phyloP scores from a whole-genome alignment of 2,113 vertebrate genomes.

The Calyptommatus sinebrachiatus region DNA sequence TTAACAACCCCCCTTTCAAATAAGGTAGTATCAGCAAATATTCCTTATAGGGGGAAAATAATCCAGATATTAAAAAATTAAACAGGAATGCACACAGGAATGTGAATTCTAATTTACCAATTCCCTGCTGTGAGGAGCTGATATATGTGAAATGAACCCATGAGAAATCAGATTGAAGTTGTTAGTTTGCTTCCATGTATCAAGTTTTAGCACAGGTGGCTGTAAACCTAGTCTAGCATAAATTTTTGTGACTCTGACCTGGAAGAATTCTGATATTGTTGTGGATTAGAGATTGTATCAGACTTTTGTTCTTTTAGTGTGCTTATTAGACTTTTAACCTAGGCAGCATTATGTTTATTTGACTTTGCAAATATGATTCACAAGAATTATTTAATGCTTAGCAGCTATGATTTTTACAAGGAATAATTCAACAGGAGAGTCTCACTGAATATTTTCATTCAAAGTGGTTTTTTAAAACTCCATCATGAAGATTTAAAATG shows the following conservation, averaged over 20 bases:
- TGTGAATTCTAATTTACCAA: slow-evolving; percentile 48
- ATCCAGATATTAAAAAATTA: slow-evolving; percentile 34
- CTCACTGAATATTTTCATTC: not conserved
- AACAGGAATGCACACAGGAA: slow-evolving; percentile 23
- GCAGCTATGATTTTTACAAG: not conserved
- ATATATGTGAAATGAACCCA: slow-evolving; percentile 64
- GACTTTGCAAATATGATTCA: not conserved
- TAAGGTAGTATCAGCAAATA: slow-evolving; percentile 54
- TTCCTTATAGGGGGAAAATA: slow-evolving; percentile 43
- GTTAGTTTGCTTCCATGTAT: slow-evolving; percentile 62
- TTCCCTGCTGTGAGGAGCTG: slow-evolving; percentile 47
- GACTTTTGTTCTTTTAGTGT: slow-evolving; percentile 26
- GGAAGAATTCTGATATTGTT: slow-evolving; percentile 37
- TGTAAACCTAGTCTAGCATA: slow-evolving; percentile 65
- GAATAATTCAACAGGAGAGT: not conserved
- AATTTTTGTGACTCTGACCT: slow-evolving; percentile 59
- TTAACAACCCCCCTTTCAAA: slow-evolving; percentile 52
- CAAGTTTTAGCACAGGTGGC: slow-evolving; percentile 72
- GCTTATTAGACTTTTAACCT: slow-evolving; percentile 3
- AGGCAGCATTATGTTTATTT: not conserved
- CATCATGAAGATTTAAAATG: not conserved
- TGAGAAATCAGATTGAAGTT: slow-evolving; percentile 58
- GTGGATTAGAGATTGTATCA: slow-evolving; percentile 23
- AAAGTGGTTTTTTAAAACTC: not conserved
- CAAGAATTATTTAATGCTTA: slow-evolving; percentile 12